phyloP scores from a whole-genome alignment of 2,113 vertebrate species.

The Pluvianellus socialis region DNA sequence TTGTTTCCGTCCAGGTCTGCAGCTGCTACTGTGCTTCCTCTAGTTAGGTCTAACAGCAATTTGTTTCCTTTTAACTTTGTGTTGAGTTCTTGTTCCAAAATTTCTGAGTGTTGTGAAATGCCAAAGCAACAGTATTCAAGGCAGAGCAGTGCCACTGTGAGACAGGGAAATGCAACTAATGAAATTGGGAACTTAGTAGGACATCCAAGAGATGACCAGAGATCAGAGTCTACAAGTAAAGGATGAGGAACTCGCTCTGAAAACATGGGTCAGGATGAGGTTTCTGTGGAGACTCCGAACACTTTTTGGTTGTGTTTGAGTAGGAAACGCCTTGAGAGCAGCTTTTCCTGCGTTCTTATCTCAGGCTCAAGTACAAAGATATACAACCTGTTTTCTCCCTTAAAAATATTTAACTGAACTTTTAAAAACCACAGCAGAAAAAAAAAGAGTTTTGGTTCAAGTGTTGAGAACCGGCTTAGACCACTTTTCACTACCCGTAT shows the following conservation, averaged over 20 bases:
- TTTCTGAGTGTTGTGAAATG: neutral
- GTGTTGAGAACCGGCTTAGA: neutral
- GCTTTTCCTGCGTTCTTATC: constrained; percentile 57
- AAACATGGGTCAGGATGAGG: neutral
- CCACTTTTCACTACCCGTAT: neutral
- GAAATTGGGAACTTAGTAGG: neutral
- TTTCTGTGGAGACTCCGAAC: neutral
- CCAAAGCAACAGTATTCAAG: neutral
- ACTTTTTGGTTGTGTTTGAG: neutral
- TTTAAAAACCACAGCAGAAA: neutral
- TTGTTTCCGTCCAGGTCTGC: neutral
- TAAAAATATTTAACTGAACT: constrained; percentile 10
- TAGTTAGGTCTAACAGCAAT: neutral
- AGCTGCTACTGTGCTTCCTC: neutral
- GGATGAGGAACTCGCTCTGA: neutral
- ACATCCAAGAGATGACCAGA: neutral
- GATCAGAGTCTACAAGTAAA: neutral
- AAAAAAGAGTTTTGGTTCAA: neutral
- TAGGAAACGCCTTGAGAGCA: constrained; percentile 30
- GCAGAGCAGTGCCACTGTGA: neutral
- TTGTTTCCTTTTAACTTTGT: neutral
- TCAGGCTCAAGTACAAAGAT: neutral
- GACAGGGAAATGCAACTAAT: neutral
- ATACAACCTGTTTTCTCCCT: neutral
- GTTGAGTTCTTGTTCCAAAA: neutral